Percentiles rank a stretch among this genome's conserved stretches.
Conservation (phyloP, 2,113 vertebrate species). For the Hassar affinis region DNA sequence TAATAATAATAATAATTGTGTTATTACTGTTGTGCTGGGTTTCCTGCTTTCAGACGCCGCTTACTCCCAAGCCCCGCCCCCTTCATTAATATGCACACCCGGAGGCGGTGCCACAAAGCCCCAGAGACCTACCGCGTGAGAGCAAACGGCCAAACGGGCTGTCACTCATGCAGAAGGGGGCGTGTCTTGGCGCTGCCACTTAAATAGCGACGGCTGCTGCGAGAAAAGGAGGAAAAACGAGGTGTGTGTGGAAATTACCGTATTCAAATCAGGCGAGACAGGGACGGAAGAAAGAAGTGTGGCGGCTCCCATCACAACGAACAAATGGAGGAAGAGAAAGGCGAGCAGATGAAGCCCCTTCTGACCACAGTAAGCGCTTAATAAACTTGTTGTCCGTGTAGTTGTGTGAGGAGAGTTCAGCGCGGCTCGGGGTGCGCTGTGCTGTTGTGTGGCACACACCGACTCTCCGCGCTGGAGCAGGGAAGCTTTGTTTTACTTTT, state of each 20-base stretch:
- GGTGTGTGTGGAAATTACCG: background rate
- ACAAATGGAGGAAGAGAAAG: slow-evolving; percentile 19
- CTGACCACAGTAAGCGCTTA: slow-evolving; percentile 17
- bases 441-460: background rate
- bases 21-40: no score
- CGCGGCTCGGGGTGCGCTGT: no score
- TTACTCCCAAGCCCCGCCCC: background rate
- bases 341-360: slow-evolving; percentile 25
- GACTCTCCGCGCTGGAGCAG: background rate
- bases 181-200: background rate
- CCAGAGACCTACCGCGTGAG: background rate
- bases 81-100: slow-evolving; percentile 25
- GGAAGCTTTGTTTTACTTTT: background rate
- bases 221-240: background rate
- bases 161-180: background rate
- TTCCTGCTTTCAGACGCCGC: background rate
- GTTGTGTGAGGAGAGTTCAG: background rate
- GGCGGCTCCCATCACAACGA: background rate
- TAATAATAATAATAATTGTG: background rate
- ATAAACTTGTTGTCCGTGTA: background rate
- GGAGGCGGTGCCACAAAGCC: background rate
- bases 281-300: background rate
- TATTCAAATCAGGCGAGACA: slow-evolving; percentile 3
- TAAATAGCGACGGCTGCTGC: background rate
- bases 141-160: background rate